phyloP scores from a whole-genome alignment of 2,113 vertebrate species.

The Syngnathus floridae region DNA sequence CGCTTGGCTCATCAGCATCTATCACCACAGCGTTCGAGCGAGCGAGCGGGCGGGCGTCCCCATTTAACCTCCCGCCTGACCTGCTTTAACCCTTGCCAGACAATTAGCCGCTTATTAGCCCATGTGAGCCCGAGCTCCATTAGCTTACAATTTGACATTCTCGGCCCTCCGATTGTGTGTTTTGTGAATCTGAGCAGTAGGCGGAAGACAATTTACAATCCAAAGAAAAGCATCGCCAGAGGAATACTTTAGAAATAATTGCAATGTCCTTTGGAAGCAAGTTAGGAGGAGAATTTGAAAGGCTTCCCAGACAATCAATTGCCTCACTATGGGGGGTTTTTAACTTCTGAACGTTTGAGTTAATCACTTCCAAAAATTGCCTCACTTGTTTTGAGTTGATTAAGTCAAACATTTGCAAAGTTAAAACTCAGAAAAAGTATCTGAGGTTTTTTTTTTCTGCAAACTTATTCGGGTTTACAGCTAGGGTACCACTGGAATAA shows the following conservation, averaged over 20 bases:
- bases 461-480: no score
- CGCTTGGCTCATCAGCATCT: conserved; percentile 54
- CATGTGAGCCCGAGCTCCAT: neutral
- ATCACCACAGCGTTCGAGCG: conserved; percentile 25
- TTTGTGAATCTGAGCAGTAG: no score
- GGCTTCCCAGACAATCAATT: no score
- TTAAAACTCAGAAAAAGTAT: no score
- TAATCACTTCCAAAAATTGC: no score
- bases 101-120: conserved; percentile 10
- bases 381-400: no score
- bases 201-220: no score
- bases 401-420: no score
- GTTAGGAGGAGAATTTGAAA: neutral
- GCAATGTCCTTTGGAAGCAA: neutral
- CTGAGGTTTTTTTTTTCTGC: no score
- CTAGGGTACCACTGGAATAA: no score
- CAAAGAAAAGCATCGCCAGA: neutral
- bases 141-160: neutral
- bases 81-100: conserved; percentile 24
- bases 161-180: neutral
- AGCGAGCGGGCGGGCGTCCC: conserved; percentile 14
- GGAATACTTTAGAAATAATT: neutral
- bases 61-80: conserved; percentile 25
- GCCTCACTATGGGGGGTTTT: no score
- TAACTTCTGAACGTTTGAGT: no score